A percentile compares a stretch with the other conserved stretches of the same genome.
Evolutionary conservation across 2,113 vertebrate genomes (phyloP).

Genomic region (Tachysurus fulvidraco): DNA sequence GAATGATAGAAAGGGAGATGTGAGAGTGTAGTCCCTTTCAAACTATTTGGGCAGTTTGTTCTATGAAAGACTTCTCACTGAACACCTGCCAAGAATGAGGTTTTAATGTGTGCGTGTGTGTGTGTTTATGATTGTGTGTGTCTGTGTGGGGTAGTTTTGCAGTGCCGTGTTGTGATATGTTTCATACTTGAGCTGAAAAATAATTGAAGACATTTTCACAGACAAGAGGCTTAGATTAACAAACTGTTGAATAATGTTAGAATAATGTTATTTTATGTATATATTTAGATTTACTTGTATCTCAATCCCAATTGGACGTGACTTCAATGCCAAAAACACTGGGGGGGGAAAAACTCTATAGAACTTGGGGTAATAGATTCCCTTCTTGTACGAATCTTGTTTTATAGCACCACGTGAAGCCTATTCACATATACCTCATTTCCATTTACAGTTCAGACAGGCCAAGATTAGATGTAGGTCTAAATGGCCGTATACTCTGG

Average conservation of each 20-base stretch:
- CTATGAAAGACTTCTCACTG: background rate
- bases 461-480: background rate
- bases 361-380: background rate
- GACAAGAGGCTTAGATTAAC: too few species aligned
- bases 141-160: background rate
- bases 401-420: constrained; percentile 1
- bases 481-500: background rate
- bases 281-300: background rate
- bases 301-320: background rate
- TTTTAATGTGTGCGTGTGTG: background rate
- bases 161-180: background rate
- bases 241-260: too few species aligned
- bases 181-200: background rate
- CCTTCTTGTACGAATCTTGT: background rate
- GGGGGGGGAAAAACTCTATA: background rate
- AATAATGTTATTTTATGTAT: background rate
- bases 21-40: background rate
- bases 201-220: background rate
- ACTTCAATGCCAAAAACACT: background rate
- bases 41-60: background rate
- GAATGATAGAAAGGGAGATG: constrained; percentile 25
- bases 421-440: too few species aligned
- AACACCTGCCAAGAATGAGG: background rate
- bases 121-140: background rate
- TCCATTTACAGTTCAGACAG: background rate